Conservation (phyloP, 2,113 vertebrate species). For the Callionymus lyra region DNA sequence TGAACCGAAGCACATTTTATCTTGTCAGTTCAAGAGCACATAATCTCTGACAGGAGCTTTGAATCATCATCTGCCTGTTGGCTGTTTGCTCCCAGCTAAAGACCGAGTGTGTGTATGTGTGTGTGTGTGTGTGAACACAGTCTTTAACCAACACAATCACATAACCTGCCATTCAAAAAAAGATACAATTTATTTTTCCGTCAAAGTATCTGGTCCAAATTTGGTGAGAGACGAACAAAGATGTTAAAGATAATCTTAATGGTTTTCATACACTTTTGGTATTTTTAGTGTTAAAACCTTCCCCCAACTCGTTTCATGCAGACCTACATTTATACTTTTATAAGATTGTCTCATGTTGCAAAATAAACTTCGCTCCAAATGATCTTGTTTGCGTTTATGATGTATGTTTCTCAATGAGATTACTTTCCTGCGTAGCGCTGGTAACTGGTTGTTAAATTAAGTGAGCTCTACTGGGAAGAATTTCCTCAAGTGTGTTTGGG, state of each 20-base stretch:
- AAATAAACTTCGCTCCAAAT: too few relatives aligned
- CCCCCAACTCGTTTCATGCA: too few relatives aligned
- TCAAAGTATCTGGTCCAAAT: too few relatives aligned
- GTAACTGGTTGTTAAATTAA: conserved; percentile 6
- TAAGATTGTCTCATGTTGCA: background rate
- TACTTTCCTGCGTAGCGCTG: background rate
- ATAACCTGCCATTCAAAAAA: conserved; percentile 6
- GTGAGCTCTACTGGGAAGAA: conserved; percentile 14
- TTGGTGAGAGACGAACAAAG: background rate
- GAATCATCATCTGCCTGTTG: conserved; percentile 49
- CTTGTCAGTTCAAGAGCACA: conserved; percentile 50
- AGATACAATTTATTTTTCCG: too few relatives aligned
- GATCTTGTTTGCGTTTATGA: too few relatives aligned
- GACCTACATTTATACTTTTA: background rate
- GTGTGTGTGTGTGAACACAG: conserved; percentile 18
- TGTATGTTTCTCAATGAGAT: too few relatives aligned
- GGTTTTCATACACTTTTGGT: conserved; percentile 18
- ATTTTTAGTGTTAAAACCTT: conserved; percentile 24
- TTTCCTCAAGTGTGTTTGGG: conserved; percentile 27
- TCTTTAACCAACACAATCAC: conserved; percentile 17
- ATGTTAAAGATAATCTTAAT: conserved; percentile 18
- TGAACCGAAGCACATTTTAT: conserved; percentile 51
- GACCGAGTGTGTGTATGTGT: too few relatives aligned
- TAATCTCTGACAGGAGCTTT: conserved; percentile 36
- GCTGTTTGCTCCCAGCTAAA: conserved; percentile 29